Evolutionary conservation across 2,888 invertebrate genomes (phyloP), one percentile per base, ranked within the genome.

Genomic region (Polyploca ridens): DNA sequence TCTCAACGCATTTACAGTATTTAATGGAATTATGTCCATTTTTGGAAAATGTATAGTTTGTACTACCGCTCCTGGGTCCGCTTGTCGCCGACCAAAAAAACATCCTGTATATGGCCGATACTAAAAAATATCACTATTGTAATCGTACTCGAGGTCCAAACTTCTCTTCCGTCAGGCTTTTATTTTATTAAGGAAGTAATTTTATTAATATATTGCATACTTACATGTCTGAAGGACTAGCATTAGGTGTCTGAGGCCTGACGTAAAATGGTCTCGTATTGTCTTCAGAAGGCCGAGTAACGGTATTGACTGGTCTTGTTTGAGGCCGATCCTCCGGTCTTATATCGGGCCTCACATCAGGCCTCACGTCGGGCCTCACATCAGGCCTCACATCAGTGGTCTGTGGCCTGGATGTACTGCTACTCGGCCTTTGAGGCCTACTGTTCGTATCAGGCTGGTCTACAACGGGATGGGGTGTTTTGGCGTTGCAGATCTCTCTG

Each of bases 401-500:
- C 10, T 38, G 38, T 0, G 41, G 19, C 44, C 61, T 61, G 11
- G 5, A 7, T 3, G 38, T 16, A 16, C 38, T 60, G 38, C 64
- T 76, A 64, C 64, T 72, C 0, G 75, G 65, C 67, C 71, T 41
- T 41, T 3, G 10, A 66, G 69, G 16, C 57, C 69, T 63, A 16
- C 80, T 81, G 33, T 81, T 90, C n/a, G 69, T 75, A 8, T 38
- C 38, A 3, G 38, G 61, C 33, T 27, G 10, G 6, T 41, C 61
- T 27, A 60, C 41, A 46, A 72, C 79, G 33, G 85, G 89, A 57
- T 75, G 86, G 0, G 84, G 91, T 11, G 74, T 88, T 60, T 91
- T 85, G 0, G 91, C 91, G 49, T 94, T 95, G 75, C 95, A 95
- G 10, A 96, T 95, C 63, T 95, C 94, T 68, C 94, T 88, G 0